phyloP scores from a whole-genome alignment of 2,888 invertebrate species.

The Leptinotarsa haldemani region DNA sequence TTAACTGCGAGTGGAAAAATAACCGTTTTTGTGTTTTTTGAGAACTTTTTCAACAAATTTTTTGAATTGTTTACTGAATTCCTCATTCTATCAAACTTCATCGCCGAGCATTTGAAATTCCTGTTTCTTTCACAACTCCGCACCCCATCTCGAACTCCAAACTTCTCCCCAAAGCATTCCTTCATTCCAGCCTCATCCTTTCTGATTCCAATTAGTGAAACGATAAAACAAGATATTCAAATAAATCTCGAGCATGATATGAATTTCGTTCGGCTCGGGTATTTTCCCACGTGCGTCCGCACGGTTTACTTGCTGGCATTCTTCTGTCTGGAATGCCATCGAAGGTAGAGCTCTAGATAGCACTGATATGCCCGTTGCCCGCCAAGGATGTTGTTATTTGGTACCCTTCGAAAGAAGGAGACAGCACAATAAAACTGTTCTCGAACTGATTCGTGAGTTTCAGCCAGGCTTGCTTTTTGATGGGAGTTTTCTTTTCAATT shows the following conservation, averaged over 20 bases:
- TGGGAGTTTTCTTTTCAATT: background rate
- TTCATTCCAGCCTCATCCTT: slow-evolving; percentile 18
- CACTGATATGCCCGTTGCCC: slow-evolving; percentile 22
- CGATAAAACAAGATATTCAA: slow-evolving; percentile 50
- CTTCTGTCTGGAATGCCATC: slow-evolving; percentile 56
- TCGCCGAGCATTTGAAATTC: background rate
- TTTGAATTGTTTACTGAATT: too few species aligned
- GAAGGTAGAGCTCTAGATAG: slow-evolving; percentile 30
- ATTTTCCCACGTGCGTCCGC: slow-evolving; percentile 61
- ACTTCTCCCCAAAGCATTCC: slow-evolving; percentile 17
- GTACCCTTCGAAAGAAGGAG: slow-evolving; percentile 28
- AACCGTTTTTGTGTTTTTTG: too few species aligned
- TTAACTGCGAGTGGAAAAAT: too few species aligned
- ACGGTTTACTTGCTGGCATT: slow-evolving; percentile 60
- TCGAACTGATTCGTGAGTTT: slow-evolving; percentile 13
- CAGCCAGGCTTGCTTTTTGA: slow-evolving; percentile 14
- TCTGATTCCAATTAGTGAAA: slow-evolving; percentile 29
- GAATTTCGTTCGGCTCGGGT: slow-evolving; percentile 54
- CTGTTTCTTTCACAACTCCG: background rate
- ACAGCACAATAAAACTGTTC: slow-evolving; percentile 38
- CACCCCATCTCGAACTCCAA: background rate
- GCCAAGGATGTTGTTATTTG: slow-evolving; percentile 33
- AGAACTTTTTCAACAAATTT: too few species aligned
- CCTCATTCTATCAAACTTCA: background rate
- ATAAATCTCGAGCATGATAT: slow-evolving; percentile 53